Evolutionary conservation across 2,113 vertebrate species (phyloP), one percentile per base, ranked within the genome.

Genomic region (Eulemur macaco): DNA sequence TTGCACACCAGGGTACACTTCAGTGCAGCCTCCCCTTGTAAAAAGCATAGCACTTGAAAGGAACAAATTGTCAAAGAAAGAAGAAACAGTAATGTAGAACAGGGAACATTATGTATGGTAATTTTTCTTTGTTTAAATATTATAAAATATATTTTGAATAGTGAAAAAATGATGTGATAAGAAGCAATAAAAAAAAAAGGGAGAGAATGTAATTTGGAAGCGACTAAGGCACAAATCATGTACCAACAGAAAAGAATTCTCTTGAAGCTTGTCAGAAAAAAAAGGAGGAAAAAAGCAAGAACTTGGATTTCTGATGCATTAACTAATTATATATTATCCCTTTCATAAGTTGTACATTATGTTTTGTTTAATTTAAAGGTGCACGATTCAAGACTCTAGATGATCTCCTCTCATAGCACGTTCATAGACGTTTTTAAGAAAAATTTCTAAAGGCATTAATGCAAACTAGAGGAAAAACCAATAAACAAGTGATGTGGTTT

Each of bases 191-290:
- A 54, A 54, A 58, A 9, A 39, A 74, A 66, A 13, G 52, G 6
- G 6, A 21, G 1, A 11, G 34, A 6, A 77, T 25, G 0, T 39
- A 39, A 74, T 56, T 63, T 81, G 23, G n/a, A 21, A 68, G 1
- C 3, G 52, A 21, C 1, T 64, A 2, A 1, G 2, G 4, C 37
- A 39, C 23, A n/a, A 82, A 47, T 47, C 21, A n/a, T 1, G 8
- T 3, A 76, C 5, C 8, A 25, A 39, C 1, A 68, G 27, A 42
- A 91, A 91, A 54, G 20, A 42, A 52, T 39, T 4, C 12, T 94
- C 15, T 84, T 60, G 9, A 54, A 68, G 12, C 3, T 90, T 56
- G 10, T 71, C 14, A 42, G 17, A 29, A 17, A 29, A 37, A 54
- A 88, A 2, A 27, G 60, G 13, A n/a, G 42, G 2, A 31, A 47